phyloP scores from a whole-genome alignment of 2,113 vertebrate species.

The Rhabdomys dilectus region DNA sequence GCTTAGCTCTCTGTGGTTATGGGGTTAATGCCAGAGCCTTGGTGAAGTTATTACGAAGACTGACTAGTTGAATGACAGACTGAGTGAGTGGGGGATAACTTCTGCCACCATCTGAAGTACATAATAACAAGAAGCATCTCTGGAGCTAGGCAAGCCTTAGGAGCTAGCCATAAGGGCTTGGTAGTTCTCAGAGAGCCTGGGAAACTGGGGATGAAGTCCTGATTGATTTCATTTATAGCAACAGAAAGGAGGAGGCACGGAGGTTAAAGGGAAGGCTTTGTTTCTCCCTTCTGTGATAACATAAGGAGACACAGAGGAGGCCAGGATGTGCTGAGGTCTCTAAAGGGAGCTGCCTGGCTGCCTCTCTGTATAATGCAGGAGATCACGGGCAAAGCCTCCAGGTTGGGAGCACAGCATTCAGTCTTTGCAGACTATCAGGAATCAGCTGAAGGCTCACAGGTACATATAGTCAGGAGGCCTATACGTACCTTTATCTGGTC shows the following conservation, averaged over 20 bases:
- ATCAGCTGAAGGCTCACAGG: background rate
- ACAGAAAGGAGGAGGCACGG: conserved; percentile 82
- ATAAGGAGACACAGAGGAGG: background rate
- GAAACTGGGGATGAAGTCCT: conserved; percentile 70
- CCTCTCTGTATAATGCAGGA: background rate
- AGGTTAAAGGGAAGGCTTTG: conserved; percentile 71
- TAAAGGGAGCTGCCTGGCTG: too few species aligned
- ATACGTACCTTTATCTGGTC: background rate
- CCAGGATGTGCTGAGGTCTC: too few species aligned
- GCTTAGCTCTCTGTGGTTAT: background rate
- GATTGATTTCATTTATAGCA: conserved; percentile 85
- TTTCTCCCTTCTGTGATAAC: background rate
- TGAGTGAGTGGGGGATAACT: background rate
- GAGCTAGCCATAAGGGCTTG: background rate
- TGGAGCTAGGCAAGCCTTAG: background rate
- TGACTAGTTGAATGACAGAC: background rate
- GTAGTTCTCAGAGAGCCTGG: conserved; percentile 1
- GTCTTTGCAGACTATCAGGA: background rate
- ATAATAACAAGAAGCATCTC: background rate
- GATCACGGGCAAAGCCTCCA: background rate
- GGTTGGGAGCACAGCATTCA: background rate
- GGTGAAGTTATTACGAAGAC: background rate
- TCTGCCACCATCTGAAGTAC: background rate
- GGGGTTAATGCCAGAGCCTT: background rate
- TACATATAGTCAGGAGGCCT: background rate